Evolutionary conservation across 2,113 vertebrate genomes (phyloP).

Genomic region (Perca schrenkii): DNA sequence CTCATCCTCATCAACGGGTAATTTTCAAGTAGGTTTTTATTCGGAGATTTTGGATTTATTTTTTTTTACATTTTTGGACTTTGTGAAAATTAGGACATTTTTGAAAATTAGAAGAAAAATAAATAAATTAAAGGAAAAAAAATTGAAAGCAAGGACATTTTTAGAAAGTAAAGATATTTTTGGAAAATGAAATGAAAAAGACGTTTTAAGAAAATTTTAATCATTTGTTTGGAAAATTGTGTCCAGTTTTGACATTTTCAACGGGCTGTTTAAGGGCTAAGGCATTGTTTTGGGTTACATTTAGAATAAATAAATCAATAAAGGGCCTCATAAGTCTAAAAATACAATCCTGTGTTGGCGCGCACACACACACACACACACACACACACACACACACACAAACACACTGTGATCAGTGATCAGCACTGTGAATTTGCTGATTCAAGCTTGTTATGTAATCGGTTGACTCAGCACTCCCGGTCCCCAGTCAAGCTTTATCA

Average conservation of each 20-base stretch:
- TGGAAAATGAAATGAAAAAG: no score
- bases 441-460: constrained; percentile 35
- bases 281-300: not conserved
- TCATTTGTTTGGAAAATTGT: not conserved
- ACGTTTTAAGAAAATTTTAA: not conserved
- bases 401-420: not conserved
- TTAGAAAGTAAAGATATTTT: not conserved
- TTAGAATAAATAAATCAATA: not conserved
- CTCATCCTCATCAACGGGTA: no score
- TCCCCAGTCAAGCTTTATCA: not conserved
- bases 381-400: not conserved
- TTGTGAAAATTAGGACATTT: no score
- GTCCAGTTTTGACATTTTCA: not conserved
- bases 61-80: no score
- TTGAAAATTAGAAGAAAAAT: no score
- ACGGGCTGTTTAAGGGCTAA: not conserved
- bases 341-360: not conserved
- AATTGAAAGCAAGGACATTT: not conserved
- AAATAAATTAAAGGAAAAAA: no score
- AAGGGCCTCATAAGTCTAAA: constrained; percentile 5
- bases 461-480: constrained; percentile 38
- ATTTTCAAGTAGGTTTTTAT: no score
- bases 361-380: not conserved
- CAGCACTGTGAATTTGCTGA: constrained; percentile 48
- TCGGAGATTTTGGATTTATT: no score